These are phyloP conservation scores for Triops longicaudatus DNA, from an alignment of 1,140 invertebrate species.

Conservation along the genomic window DNA sequence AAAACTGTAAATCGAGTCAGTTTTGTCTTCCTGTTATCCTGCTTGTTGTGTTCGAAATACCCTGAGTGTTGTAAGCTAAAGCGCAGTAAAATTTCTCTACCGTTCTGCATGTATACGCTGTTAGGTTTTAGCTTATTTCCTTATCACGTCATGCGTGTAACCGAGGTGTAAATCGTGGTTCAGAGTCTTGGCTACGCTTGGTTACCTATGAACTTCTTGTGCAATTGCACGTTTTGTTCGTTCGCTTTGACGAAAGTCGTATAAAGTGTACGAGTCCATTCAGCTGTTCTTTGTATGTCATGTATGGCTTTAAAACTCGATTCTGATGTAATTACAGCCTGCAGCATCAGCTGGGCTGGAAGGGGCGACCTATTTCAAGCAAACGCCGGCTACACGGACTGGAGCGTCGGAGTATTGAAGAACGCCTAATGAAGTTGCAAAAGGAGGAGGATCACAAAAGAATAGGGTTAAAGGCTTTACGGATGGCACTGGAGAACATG, in stretches of 20 bases:
- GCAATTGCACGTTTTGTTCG: neutral
- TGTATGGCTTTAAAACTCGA: neutral
- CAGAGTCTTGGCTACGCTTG: neutral
- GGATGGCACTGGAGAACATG: slow-evolving; percentile 59
- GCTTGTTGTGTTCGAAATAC: too few species aligned
- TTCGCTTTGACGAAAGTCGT: neutral
- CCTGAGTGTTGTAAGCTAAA: too few species aligned
- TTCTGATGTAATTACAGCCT: neutral
- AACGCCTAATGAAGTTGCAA: slow-evolving; percentile 53
- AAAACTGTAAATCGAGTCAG: too few species aligned
- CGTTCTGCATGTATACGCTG: neutral
- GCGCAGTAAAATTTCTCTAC: too few species aligned
- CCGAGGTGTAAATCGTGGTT: neutral
- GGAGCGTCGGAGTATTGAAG: slow-evolving; percentile 57
- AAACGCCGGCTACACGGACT: slow-evolving; percentile 25
- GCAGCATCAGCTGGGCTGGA: slow-evolving; percentile 3
- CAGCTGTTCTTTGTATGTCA: neutral
- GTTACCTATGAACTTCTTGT: neutral
- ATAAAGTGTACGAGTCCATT: neutral
- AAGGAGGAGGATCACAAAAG: slow-evolving; percentile 61
- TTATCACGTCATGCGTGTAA: neutral
- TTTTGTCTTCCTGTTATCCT: too few species aligned
- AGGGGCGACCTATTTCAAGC: slow-evolving; percentile 19
- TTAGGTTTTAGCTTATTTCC: neutral
- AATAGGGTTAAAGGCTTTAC: slow-evolving; percentile 62